Base-by-base conservation (phyloP, 64 coral and sea anemone species). In the Anthopleura sola region DNA sequence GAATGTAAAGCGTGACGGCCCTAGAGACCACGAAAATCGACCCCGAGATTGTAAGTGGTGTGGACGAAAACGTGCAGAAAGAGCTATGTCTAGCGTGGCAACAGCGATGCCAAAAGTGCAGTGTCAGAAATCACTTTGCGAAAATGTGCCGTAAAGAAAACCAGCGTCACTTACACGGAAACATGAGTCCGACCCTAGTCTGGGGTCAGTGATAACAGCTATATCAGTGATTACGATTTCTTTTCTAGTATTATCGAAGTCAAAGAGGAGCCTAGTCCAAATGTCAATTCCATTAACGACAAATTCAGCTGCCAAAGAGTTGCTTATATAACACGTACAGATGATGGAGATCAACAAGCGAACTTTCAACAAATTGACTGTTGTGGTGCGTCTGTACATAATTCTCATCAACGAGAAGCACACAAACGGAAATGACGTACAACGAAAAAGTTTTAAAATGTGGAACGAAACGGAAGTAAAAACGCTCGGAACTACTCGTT, bases 91-190 rank as follows among this genome's bases (percentile, higher is more conserved):
- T 39, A 50, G 66, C 40, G 18, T 76, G 85, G 85, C 0, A 86
- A 76, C 68, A 86, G 23, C 14, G 60, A 47, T 86, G 85, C 37
- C 68, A 76, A 54, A 86, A 86, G 21, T 86, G 85, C 64, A 86
- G 75, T 74, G 85, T 62, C 19, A 86, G 85, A 53, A 86, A 86
- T 54, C 39, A 86, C 66, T 86, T 86, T 13, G 68, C 85, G 75
- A n/a, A 37, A 54, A 39, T 86, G 46, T 86, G 66, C 75, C 44
- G 68, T 47, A 48, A 7, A 86, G 40, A n/a, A 29, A 86, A 34
- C 71, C 66, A 86, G 46, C 46, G 46, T 48, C 46, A 34, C n/a
- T n/a, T n/a, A n/a, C n/a, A n/a, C n/a, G n/a, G n/a, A n/a, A n/a
- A n/a, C n/a, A n/a, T n/a, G n/a, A n/a, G n/a, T n/a, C n/a, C n/a